These are phyloP conservation scores for Petrocephalus sullivani DNA, from an alignment of 2,797 vertebrate genomes.

Conservation along the genomic window DNA sequence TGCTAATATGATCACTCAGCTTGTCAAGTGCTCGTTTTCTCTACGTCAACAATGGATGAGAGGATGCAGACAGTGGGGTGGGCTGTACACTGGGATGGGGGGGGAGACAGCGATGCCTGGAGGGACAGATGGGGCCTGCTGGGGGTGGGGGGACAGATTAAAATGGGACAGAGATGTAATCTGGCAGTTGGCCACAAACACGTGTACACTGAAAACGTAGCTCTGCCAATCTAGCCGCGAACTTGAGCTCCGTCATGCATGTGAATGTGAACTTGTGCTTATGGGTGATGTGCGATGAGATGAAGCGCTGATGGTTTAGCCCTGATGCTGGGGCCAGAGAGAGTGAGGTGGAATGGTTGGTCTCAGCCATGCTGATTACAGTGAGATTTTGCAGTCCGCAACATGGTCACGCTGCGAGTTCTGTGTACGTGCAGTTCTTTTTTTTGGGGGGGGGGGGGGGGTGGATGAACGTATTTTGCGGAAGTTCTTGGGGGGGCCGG, in stretches of 20 bases:
- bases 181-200: neutral
- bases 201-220: neutral
- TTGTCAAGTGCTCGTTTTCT: slow-evolving; percentile 6
- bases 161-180: neutral
- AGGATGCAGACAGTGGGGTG: slow-evolving; percentile 3
- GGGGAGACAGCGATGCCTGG: neutral
- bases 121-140: slow-evolving; percentile 1
- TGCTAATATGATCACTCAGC: neutral
- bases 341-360: neutral
- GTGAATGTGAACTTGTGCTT: neutral
- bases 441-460: neutral
- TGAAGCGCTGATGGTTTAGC: neutral
- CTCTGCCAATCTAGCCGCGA: neutral
- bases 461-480: slow-evolving; percentile 7
- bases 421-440: neutral
- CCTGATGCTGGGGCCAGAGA: neutral
- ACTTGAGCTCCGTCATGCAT: neutral
- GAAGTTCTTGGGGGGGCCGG: neutral
- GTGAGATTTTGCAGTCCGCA: neutral
- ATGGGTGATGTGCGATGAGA: neutral
- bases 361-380: neutral
- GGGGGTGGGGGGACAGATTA: neutral
- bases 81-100: neutral
- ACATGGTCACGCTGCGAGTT: neutral
- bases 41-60: neutral